A percentile compares a stretch with the other conserved stretches of the same genome.
Evolutionary conservation across 2,113 vertebrate genomes (phyloP).

Genomic region (Dipodomys stephensi): DNA sequence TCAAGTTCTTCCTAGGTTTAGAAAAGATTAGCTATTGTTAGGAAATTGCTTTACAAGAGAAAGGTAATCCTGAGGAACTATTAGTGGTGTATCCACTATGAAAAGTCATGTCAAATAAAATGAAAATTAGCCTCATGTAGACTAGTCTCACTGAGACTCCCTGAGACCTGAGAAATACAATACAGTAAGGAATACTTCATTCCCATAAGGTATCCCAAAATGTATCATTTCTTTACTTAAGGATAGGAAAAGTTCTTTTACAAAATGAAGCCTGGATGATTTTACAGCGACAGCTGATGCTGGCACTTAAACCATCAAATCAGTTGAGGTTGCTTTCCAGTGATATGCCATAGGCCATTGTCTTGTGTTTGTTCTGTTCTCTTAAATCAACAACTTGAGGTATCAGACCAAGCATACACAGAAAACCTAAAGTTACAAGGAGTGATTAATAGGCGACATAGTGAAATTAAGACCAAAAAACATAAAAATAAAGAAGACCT

Average conservation of each 20-base stretch:
- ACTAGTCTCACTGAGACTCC: background rate
- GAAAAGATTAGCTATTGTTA: background rate
- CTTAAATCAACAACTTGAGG: background rate
- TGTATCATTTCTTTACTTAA: constrained; percentile 10
- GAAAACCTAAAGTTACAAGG: background rate
- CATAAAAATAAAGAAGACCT: background rate
- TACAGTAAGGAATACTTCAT: background rate
- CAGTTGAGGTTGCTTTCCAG: background rate
- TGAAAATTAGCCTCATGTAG: background rate
- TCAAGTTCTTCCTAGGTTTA: background rate
- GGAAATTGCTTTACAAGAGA: background rate
- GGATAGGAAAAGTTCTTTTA: background rate
- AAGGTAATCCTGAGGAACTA: background rate
- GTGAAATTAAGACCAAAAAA: background rate
- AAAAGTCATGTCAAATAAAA: constrained; percentile 41
- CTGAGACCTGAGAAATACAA: background rate
- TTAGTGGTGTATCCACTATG: background rate
- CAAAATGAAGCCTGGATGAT: background rate
- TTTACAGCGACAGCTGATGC: background rate
- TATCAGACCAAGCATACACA: background rate
- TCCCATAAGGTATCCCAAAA: constrained; percentile 26
- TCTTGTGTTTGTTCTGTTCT: background rate
- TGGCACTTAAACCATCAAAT: background rate
- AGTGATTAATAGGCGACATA: background rate
- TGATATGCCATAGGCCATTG: background rate